Base-by-base conservation (phyloP, 2,797 vertebrate species). In the Cichlasoma orientale region DNA sequence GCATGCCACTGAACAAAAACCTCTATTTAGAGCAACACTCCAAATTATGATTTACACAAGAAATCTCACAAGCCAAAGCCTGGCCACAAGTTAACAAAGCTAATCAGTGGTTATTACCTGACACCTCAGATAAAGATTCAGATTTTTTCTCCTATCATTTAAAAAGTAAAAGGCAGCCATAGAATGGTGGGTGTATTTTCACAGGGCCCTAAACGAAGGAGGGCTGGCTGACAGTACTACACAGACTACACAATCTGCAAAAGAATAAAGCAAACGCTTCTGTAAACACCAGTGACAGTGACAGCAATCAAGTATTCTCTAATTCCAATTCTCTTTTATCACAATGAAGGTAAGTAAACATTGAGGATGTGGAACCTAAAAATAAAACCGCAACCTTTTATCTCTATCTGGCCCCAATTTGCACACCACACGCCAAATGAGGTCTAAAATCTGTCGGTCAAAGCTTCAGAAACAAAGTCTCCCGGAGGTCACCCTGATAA, bases 271-370 rank as follows among this genome's bases (percentile, higher is more conserved):
- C 75, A 77, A 83, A 88, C 85, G 86, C 90, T 88, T 91, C 86
- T 92, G 94, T 93, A 94, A 94, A 93, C 92, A 90, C 87, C 80
- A 89, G 74, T 90, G 88, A 92, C 80, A 89, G 86, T 85, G 86
- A 86, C 83, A 84, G 90, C 87, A 80, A 90, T 90, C 86, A 88
- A 89, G 88, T 92, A 87, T 86, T 85, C 72, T 88, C 84, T 80
- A 83, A 84, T 54, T 87, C 81, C 71, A 29, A 56, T 68, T 82
- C 57, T 81, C 85, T 76, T 72, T 29, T 18, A 16, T 81, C 74
- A 81, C 76, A 74, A 81, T 63, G 21, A 71, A 82, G 73, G 78
- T 70, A 86, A 91, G 83, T 88, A 88, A 90, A 91, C 85, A 88
- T 83, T 68, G 56, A 88, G 55, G 76, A 77, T 50, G 19, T 50